Percentiles rank a stretch among this genome's conserved stretches.
Evolutionary conservation across 1,140 invertebrate genomes (phyloP).

Genomic region (Bombus pyrosoma): DNA sequence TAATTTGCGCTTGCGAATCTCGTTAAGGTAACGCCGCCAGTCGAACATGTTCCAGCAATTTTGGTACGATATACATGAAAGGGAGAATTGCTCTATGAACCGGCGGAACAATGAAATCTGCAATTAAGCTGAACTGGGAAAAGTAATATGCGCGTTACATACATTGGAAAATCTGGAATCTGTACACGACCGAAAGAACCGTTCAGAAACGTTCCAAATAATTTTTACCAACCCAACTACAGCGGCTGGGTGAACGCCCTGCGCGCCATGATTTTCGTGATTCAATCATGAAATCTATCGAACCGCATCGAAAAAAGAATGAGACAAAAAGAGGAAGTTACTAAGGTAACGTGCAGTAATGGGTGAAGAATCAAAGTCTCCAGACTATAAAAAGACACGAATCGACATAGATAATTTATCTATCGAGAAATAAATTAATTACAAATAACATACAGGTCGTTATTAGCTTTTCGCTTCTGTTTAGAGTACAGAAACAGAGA

Average conservation of each 20-base stretch:
- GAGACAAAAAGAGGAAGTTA: neutral
- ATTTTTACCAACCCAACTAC: conserved; percentile 10
- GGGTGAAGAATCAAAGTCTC: conserved; percentile 5
- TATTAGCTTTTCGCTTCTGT: neutral
- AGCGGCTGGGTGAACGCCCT: neutral
- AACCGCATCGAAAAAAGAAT: neutral
- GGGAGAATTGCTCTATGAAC: conserved; percentile 43
- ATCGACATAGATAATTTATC: neutral
- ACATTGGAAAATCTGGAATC: conserved; percentile 31
- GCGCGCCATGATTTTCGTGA: conserved; percentile 23
- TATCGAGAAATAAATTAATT: too few species aligned
- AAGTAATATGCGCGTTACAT: conserved; percentile 6
- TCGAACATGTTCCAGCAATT: conserved; percentile 53
- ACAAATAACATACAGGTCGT: neutral
- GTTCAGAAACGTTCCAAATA: conserved; percentile 36
- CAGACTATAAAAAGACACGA: neutral
- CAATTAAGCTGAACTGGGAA: conserved; percentile 34
- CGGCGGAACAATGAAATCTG: conserved; percentile 48
- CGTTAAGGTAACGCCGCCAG: conserved; percentile 60
- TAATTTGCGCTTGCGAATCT: conserved; percentile 68
- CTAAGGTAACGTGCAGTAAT: conserved; percentile 9
- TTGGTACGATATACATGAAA: conserved; percentile 39
- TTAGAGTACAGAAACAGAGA: neutral
- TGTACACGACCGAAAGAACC: neutral
- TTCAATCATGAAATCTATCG: conserved; percentile 33